phyloP scores from a whole-genome alignment of 2,113 vertebrate genomes.

The Condylura cristata region DNA sequence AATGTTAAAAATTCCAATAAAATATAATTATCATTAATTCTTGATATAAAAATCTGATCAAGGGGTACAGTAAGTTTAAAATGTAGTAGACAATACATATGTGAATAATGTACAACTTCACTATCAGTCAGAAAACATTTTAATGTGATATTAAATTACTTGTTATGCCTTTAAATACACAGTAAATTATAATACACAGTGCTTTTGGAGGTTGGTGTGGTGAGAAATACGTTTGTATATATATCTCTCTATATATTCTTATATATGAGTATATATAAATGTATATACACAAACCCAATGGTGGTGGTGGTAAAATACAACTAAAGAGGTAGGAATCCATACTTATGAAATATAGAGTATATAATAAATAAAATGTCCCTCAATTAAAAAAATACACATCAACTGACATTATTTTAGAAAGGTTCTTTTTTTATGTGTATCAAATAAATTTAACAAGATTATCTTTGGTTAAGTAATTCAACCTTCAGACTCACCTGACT shows the following conservation, averaged over 20 bases:
- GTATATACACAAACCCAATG: too few relatives aligned
- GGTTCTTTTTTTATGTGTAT: neutral
- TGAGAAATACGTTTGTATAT: neutral
- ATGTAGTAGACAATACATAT: neutral
- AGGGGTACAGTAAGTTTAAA: neutral
- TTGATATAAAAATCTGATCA: neutral
- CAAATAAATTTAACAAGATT: neutral
- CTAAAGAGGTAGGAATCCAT: too few relatives aligned
- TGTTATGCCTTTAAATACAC: neutral
- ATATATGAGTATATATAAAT: too few relatives aligned
- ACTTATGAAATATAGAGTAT: too few relatives aligned
- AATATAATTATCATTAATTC: neutral
- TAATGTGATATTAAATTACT: neutral
- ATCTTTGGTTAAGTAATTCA: neutral
- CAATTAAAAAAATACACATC: too few relatives aligned
- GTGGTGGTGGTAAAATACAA: too few relatives aligned
- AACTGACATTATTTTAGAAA: neutral
- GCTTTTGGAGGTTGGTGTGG: rapidly evolving
- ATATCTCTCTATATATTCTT: too few relatives aligned
- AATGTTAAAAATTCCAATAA: neutral
- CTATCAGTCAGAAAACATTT: neutral
- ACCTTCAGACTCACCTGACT: neutral
- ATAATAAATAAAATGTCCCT: too few relatives aligned
- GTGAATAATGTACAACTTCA: neutral
- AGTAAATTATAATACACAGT: neutral